Percentiles rank a stretch among this genome's conserved stretches.
Conservation (phyloP, 2,888 invertebrate genomes). For the Sipha maydis region DNA sequence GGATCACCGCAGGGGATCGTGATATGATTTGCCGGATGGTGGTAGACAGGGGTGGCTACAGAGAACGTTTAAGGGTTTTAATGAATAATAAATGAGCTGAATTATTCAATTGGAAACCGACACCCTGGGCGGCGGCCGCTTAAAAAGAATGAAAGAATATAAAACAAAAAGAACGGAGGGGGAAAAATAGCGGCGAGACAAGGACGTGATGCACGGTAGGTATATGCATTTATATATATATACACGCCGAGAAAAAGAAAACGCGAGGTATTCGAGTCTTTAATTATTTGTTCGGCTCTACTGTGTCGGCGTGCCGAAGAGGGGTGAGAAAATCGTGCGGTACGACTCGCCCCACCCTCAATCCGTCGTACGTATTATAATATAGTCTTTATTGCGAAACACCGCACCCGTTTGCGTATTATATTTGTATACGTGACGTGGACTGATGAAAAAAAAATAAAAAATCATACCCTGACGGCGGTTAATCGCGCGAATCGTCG, state of each 20-base stretch:
- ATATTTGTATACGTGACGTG: too few relatives aligned
- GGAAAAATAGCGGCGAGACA: not conserved
- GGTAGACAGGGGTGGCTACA: not conserved
- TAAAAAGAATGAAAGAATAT: not conserved
- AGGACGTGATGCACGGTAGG: not conserved
- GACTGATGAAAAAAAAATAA: not conserved
- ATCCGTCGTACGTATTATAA: not conserved
- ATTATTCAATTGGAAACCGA: constrained; percentile 61
- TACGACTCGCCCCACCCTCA: not conserved
- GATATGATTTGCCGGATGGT: not conserved
- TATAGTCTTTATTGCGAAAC: not conserved
- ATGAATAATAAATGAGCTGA: constrained; percentile 60
- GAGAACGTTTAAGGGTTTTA: constrained; percentile 40
- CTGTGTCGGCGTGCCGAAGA: not conserved
- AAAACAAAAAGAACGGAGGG: not conserved
- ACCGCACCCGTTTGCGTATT: not conserved
- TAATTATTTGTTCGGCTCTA: constrained; percentile 28
- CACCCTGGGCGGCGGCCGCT: constrained; percentile 27
- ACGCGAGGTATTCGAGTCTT: constrained; percentile 14
- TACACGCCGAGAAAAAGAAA: not conserved
- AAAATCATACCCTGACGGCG: not conserved
- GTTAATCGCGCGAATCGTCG: not conserved
- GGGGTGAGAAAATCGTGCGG: constrained; percentile 7
- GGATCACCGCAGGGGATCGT: not conserved
- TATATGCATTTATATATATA: not conserved